Conservation (phyloP, 2,888 invertebrate genomes). For the Cheilosia grossa region DNA sequence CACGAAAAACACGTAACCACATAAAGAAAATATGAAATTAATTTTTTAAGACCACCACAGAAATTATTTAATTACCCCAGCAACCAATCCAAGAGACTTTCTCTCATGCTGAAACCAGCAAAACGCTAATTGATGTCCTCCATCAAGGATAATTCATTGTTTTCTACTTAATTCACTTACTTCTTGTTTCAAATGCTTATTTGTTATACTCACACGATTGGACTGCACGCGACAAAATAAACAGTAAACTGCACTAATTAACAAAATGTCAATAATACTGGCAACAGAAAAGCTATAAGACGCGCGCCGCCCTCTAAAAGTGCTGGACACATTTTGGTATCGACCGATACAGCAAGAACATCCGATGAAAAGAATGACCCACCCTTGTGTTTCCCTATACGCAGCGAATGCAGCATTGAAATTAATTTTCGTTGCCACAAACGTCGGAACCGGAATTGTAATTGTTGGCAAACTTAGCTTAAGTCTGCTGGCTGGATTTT, state of each 20-base stretch:
- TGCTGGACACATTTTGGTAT: conserved; percentile 20
- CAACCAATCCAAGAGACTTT: conserved; percentile 30
- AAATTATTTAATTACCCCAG: conserved; percentile 35
- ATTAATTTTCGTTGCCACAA: conserved; percentile 15
- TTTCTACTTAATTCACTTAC: conserved; percentile 3
- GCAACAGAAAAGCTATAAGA: neutral
- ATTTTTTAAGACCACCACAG: too few relatives aligned
- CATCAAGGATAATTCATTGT: conserved; percentile 2
- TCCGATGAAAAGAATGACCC: neutral
- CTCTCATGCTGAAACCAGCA: conserved; percentile 15
- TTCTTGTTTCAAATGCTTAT: neutral
- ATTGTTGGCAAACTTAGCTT: conserved; percentile 34
- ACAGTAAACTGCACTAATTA: conserved; percentile 38
- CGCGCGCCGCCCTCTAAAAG: neutral
- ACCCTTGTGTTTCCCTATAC: neutral
- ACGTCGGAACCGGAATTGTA: conserved; percentile 13
- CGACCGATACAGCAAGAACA: conserved; percentile 26
- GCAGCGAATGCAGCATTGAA: neutral
- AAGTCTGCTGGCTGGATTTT: neutral
- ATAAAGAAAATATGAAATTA: too few relatives aligned
- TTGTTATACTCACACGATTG: neutral
- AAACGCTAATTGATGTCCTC: neutral
- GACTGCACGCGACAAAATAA: neutral
- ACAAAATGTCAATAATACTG: conserved; percentile 13
- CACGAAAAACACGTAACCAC: too few relatives aligned